Conservation (phyloP, 2,113 vertebrate species). For the Psophia crepitans region DNA sequence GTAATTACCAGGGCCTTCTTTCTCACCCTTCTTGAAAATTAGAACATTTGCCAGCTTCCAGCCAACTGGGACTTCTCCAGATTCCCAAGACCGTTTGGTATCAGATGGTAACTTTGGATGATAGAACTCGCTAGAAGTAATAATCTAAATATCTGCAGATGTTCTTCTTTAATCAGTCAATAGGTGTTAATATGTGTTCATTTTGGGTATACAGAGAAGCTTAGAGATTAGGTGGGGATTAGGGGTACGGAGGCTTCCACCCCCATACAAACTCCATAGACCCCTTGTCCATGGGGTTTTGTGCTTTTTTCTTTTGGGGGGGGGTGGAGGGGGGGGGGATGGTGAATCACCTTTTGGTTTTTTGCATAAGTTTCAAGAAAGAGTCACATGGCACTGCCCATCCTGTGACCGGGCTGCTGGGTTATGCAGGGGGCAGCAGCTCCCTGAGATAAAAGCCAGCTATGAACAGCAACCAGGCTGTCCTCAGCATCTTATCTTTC, state of each 20-base stretch:
- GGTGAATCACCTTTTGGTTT: background rate
- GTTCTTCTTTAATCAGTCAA: background rate
- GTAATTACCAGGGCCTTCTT: too few species aligned
- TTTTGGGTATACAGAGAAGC: background rate
- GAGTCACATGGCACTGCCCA: background rate
- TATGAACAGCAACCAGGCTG: rapidly evolving
- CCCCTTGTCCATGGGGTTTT: rapidly evolving
- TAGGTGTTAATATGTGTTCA: too few species aligned
- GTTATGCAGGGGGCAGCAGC: background rate
- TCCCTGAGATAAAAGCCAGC: background rate
- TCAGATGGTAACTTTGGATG: rapidly evolving
- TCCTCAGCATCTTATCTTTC: background rate
- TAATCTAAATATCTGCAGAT: background rate
- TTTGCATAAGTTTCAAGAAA: background rate
- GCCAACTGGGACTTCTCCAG: too few species aligned
- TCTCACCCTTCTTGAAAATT: too few species aligned
- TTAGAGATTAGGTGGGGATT: background rate
- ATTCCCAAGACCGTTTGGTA: too few species aligned
- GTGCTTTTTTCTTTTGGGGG: too few species aligned
- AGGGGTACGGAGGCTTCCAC: background rate
- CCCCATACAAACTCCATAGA: background rate
- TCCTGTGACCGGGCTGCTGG: background rate
- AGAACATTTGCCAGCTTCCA: too few species aligned
- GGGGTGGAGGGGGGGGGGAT: too few species aligned
- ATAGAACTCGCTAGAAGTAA: background rate